Percentiles rank a stretch among this genome's conserved stretches.
These are phyloP conservation scores for Phalacrocorax aristotelis DNA, from an alignment of 2,113 vertebrate genomes.

Conservation along the genomic window DNA sequence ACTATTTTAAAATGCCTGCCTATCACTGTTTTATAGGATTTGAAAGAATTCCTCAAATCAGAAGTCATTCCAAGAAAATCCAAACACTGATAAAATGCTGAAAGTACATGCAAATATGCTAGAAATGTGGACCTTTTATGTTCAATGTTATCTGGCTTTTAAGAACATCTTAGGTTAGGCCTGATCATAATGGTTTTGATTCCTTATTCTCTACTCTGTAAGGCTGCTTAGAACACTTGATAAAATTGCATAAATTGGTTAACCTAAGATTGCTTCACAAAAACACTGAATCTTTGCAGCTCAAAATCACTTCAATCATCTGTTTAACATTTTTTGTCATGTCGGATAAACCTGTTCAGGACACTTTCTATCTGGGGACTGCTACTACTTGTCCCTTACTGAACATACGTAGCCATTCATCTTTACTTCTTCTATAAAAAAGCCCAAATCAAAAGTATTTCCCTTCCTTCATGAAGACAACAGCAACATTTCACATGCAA, in stretches of 20 bases:
- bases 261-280: neutral
- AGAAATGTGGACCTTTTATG: neutral
- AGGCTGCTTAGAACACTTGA: neutral
- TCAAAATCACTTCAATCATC: neutral
- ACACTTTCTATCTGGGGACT: neutral
- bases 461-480: neutral
- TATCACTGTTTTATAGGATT: neutral
- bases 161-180: neutral
- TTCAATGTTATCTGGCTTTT: neutral
- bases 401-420: neutral
- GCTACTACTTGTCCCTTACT: neutral
- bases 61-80: constrained; percentile 1
- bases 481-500: neutral
- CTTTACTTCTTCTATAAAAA: neutral
- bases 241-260: neutral
- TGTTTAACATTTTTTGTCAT: neutral
- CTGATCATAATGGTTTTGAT: neutral
- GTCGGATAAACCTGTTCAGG: neutral
- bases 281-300: neutral
- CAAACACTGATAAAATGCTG: neutral
- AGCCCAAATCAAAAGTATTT: neutral
- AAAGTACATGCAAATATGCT: neutral
- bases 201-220: neutral
- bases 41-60: neutral
- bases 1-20: constrained; percentile 53